Base-by-base conservation (phyloP, 2,113 vertebrate species). In the Nothocercus julius region DNA sequence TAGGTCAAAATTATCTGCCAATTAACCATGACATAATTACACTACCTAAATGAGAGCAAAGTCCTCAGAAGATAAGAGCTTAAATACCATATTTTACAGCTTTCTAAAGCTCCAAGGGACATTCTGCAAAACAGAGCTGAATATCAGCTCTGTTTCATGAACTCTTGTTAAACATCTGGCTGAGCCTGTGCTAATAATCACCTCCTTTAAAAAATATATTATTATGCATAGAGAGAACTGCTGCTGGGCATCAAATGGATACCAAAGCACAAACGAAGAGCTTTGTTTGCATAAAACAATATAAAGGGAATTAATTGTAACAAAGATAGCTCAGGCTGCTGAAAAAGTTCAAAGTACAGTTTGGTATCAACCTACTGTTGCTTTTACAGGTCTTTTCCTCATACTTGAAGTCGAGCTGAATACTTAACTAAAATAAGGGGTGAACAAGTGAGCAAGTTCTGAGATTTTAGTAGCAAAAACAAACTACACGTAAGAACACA, bases 11-110 rank as follows among this genome's bases (percentile, higher is more conserved):
- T 90, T 94, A 78, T 83, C 83, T 81, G 58, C 61, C 85, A 92
- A 96, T 93, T 95, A 95, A 62, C 73, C 76, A 12, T 20, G 92
- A 25, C 80, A 84, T 62, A 92, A 88, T 95, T 89, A 93, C 74
- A 77, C 10, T 67, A 45, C 49, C 32, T 67, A 86, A 93, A 87
- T 1, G 49, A 76, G 89, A 92, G 62, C 92, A 93, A 85, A 95
- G 90, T 92, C 88, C 90, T 82, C 70, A 22, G 44, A 56, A 82
- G 87, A 38, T 34, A 53, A 53, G 63, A 30, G 44, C 1, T 0
- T 1, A 68, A 74, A 8, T 0, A 10, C 16, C 0, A 1, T 16
- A 10, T 3, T 67, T 34, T 4, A 54, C 17, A 73, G 49, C 42
- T n/a, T 20, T 58, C 19, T 25, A 10, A 25, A 75, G 51, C 17